Evolutionary conservation across 2,888 invertebrate genomes (phyloP), one percentile per base, ranked within the genome.

Genomic region (Mesopsocus fuscifrons): DNA sequence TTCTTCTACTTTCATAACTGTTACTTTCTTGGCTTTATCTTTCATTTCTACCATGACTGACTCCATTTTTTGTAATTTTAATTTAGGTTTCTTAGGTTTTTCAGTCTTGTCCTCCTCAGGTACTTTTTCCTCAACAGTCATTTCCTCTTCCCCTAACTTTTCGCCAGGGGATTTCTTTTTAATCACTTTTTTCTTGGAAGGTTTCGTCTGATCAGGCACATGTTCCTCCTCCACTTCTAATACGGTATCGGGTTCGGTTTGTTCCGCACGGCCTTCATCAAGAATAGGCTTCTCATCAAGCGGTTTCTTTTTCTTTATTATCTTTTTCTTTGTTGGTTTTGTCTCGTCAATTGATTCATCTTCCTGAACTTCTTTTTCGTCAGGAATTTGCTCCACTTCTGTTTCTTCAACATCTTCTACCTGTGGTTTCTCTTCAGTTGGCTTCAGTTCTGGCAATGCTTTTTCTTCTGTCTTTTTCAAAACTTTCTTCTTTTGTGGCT

Each of bases 381-480:
- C 5, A 6, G 33, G 33, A 17, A 33, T 33, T 33, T 3, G 16
- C 5, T 9, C 34, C 11, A 21, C 41, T 13, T 41, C 41, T 3
- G 21, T 15, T 3, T 3, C 41, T n/a, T 41, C 48, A 18, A 52
- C 52, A 42, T 51, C 50, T 31, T 46, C 49, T 20, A 49, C 48
- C 5, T 46, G 33, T 47, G 41, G 47, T 46, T 35, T 47, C 17
- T 17, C 44, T 26, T 41, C 46, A 15, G 46, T 43, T 17, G 47
- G 48, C 5, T 38, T 51, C 18, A 50, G 44, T 52, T 38, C 52
- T 51, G 49, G 63, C 57, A 11, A 57, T 15, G 59, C 54, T 52
- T 66, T 60, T 34, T 62, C 63, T 44, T 64, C 64, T 15, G 61
- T 52, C 34, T 57, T 60, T 49, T 59, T 63, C 1, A 55, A 55